Evolutionary conservation across 2,797 vertebrate species (phyloP), one percentile per base, ranked within the genome.

Genomic region (Neopelma chrysocephalum): DNA sequence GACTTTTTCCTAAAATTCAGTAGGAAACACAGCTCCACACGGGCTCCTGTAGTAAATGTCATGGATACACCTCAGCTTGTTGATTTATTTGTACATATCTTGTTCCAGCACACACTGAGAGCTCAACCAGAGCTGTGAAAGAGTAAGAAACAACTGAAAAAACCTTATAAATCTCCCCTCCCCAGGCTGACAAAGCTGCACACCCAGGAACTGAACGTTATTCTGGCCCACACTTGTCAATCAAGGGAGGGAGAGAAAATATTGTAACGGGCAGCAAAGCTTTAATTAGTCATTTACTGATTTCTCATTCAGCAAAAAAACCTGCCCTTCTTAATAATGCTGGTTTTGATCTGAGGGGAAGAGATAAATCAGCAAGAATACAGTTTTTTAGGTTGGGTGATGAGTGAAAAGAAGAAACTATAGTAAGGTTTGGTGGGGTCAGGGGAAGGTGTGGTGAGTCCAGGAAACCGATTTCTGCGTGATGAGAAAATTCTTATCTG

Each of bases 391-490:
- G 66, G 91, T 32, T 87, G 75, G 60, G 19, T 3, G 82, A 77
- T 94, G 95, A 96, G 83, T 95, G 88, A 95, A 95, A 95, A 58
- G 83, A 82, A 93, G 95, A 97, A 95, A 92, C 34, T 9, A 32
- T 93, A 61, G 60, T 77, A 42, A 82, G 75, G 75, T 64, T 78
- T 18, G 40, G 60, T 70, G 48, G 90, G 93, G 94, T 94, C 90
- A 87, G 91, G 76, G 94, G 83, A 94, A 95, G 95, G 96, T 87
- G 94, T 87, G 95, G 87, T 86, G 86, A 75, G 43, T 42, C 79
- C 6, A 5, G 93, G 85, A 91, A 91, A 89, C 80, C 0, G 10
- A 60, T 45, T 92, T 60, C 36, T 54, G 42, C 31, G 19, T 0
- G 12, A 77, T 89, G 91, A 80, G 81, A 95, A 94, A 87, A 84